Evolutionary conservation across 2,888 invertebrate species (phyloP).

Genomic region (Rugalucina vietnamica): DNA sequence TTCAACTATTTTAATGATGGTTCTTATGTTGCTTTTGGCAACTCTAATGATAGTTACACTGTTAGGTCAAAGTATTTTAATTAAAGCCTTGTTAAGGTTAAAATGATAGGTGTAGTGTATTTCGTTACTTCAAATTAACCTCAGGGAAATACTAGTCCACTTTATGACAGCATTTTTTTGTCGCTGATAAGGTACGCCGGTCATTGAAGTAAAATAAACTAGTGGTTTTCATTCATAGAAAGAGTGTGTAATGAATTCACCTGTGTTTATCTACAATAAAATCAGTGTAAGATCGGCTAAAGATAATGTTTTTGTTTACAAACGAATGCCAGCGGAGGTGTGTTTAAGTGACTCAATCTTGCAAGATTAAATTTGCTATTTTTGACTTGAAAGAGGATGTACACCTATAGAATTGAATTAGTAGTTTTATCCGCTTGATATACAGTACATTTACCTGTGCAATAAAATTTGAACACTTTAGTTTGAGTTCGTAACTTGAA

Average conservation of each 20-base stretch:
- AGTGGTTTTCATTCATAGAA: neutral
- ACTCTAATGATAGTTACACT: neutral
- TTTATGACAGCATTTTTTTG: no score
- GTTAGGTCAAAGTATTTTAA: neutral
- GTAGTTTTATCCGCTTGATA: neutral
- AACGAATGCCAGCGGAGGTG: neutral
- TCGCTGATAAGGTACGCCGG: no score
- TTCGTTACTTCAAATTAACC: neutral
- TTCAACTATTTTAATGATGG: no score
- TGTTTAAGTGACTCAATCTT: neutral
- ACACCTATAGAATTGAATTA: neutral
- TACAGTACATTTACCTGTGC: neutral
- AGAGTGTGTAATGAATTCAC: neutral
- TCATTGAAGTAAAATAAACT: neutral
- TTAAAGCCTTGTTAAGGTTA: no score
- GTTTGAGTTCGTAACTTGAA: neutral
- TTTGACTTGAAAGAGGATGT: conserved; percentile 1
- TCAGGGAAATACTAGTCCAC: neutral
- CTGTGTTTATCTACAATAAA: neutral
- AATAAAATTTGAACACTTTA: neutral
- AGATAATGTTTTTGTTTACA: neutral
- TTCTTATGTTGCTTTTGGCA: no score
- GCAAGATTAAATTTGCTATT: neutral
- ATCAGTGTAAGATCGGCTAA: neutral
- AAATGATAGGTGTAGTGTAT: neutral